phyloP scores from a whole-genome alignment of 1,140 invertebrate species.

The Dreissena polymorpha region DNA sequence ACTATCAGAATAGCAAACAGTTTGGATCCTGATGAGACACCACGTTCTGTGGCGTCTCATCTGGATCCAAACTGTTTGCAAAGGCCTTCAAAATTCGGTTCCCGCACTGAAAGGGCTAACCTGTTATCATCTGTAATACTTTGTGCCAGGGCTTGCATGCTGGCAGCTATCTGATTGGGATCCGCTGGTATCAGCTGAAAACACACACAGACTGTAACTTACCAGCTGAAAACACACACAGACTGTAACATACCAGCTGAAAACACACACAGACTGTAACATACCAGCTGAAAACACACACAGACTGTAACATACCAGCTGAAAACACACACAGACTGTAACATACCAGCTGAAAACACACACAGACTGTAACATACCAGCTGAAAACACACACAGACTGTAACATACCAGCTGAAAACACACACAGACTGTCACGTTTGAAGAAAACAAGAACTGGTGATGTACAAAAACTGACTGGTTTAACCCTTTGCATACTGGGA shows the following conservation, averaged over 20 bases:
- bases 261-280: conserved; percentile 41
- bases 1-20: too few relatives aligned
- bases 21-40: too few relatives aligned
- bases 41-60: too few relatives aligned
- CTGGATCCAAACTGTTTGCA: too few relatives aligned
- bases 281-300: conserved; percentile 58
- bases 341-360: conserved; percentile 59
- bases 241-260: conserved; percentile 55
- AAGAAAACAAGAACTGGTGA: too few relatives aligned
- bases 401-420: conserved; percentile 60
- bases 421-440: not conserved
- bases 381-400: conserved; percentile 56
- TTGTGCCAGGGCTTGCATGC: conserved; percentile 91
- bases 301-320: conserved; percentile 54
- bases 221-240: conserved; percentile 58
- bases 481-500: too few relatives aligned
- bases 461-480: too few relatives aligned
- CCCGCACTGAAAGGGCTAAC: too few relatives aligned
- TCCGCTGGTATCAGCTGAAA: conserved; percentile 72
- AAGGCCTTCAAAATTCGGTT: too few relatives aligned
- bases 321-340: conserved; percentile 41
- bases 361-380: conserved; percentile 13
- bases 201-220: not conserved
- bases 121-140: conserved; percentile 90
- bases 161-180: conserved; percentile 89